Evolutionary conservation across 1,140 invertebrate species (phyloP).

Genomic region (Drosophila ficusphila): DNA sequence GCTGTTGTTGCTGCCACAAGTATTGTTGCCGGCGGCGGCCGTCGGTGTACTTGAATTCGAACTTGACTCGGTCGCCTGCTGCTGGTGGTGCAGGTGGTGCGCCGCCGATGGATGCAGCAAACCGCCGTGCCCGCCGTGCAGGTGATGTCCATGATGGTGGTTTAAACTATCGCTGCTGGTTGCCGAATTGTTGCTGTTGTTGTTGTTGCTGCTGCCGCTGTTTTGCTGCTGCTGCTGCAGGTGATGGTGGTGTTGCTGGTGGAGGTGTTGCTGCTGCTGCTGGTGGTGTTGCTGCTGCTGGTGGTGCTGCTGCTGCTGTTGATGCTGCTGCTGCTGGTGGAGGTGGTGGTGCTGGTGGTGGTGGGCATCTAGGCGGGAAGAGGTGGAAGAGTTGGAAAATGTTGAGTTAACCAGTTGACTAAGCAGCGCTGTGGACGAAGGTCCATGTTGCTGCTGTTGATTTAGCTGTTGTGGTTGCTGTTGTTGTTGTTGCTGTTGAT

Average conservation of each 20-base stretch:
- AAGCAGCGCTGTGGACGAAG: conserved; percentile 79
- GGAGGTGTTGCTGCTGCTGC: conserved; percentile 49
- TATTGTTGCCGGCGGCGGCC: background rate
- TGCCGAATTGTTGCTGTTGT: conserved; percentile 36
- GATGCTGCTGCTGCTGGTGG: conserved; percentile 37
- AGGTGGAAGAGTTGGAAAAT: conserved; percentile 71
- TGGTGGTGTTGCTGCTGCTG: conserved; percentile 40
- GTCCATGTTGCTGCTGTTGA: conserved; percentile 71
- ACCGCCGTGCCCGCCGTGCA: conserved; percentile 2
- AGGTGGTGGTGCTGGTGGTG: conserved; percentile 48
- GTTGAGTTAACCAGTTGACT: conserved; percentile 84
- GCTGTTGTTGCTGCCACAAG: too few species aligned
- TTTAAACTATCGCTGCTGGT: conserved; percentile 6
- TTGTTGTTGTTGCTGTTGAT: conserved; percentile 86
- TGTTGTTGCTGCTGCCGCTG: conserved; percentile 13
- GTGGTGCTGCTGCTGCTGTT: conserved; percentile 40
- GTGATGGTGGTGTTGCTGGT: conserved; percentile 36
- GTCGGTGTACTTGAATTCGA: conserved; percentile 73
- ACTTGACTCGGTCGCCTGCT: conserved; percentile 46
- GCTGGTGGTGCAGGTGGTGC: conserved; percentile 42
- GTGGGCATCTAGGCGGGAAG: conserved; percentile 66
- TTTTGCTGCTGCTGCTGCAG: conserved; percentile 19
- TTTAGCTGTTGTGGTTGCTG: conserved; percentile 85
- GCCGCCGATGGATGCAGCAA: conserved; percentile 14
- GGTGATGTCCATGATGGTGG: conserved; percentile 28